A percentile compares a stretch with the other conserved stretches of the same genome.
Conservation (phyloP, 2,113 vertebrate genomes). For the Aplodontia rufa region DNA sequence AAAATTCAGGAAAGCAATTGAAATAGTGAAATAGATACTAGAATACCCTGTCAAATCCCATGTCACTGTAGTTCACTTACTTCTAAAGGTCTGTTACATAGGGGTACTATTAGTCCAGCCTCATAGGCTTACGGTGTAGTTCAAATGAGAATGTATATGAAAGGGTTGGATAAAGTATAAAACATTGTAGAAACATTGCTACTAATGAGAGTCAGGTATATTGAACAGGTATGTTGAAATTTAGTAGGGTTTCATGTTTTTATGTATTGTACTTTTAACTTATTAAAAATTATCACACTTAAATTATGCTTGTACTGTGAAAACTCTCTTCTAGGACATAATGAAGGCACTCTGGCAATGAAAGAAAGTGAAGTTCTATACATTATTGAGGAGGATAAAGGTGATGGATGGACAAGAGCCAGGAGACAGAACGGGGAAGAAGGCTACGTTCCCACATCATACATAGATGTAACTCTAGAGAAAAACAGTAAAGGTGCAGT, state of each 20-base stretch:
- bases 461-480: slow-evolving; percentile 99
- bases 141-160: neutral
- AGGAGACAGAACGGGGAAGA: slow-evolving; percentile 97
- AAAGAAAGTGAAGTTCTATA: slow-evolving; percentile 96
- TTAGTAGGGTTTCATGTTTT: neutral
- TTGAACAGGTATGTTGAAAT: neutral
- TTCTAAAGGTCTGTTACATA: neutral
- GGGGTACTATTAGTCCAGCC: neutral
- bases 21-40: neutral
- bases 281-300: slow-evolving; percentile 21
- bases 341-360: slow-evolving; percentile 97
- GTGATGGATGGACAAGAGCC: slow-evolving; percentile 97
- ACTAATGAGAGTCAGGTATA: neutral
- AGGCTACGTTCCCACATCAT: slow-evolving; percentile 98
- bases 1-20: slow-evolving; percentile 25
- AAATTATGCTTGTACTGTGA: slow-evolving; percentile 60
- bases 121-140: neutral
- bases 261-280: slow-evolving; percentile 40
- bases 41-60: neutral
- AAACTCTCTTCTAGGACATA: slow-evolving; percentile 89
- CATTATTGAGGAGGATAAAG: slow-evolving; percentile 99
- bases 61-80: neutral
- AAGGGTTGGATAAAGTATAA: neutral
- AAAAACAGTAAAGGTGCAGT: slow-evolving; percentile 99
- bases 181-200: neutral